phyloP scores from a whole-genome alignment of 2,113 vertebrate species.

The Equus quagga region DNA sequence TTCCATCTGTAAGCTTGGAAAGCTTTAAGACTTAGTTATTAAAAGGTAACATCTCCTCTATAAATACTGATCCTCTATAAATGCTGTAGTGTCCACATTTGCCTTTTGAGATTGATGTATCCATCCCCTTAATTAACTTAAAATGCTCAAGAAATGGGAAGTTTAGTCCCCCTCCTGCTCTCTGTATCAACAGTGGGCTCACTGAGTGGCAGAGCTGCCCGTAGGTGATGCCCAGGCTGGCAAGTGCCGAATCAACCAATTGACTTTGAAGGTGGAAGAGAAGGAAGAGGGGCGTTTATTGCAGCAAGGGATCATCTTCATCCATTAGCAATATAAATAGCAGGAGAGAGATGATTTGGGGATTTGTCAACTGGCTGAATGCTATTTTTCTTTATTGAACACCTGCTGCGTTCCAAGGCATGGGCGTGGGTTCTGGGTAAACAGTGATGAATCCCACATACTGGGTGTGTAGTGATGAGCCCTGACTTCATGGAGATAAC shows the following conservation, averaged over 20 bases:
- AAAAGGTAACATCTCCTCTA: not conserved
- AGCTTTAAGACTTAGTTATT: conserved; percentile 31
- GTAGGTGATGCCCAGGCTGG: not conserved
- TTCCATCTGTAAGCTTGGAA: conserved; percentile 4
- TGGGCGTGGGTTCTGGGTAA: not conserved
- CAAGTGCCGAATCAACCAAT: not conserved
- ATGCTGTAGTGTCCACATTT: not conserved
- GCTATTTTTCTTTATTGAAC: not conserved
- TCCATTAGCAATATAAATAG: not conserved
- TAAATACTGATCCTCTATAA: not conserved
- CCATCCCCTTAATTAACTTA: not conserved
- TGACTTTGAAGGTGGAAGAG: not conserved
- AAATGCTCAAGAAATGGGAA: not conserved
- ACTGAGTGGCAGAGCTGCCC: not conserved
- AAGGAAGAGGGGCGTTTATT: not conserved
- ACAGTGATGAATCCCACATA: not conserved
- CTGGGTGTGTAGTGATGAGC: not conserved
- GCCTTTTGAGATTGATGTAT: not conserved
- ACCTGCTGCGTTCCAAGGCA: not conserved
- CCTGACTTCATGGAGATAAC: not conserved
- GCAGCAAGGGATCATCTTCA: not conserved
- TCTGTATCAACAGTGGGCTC: not conserved
- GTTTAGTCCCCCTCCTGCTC: not conserved
- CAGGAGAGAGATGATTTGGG: not conserved
- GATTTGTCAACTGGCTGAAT: not conserved